A percentile compares a stretch with the other conserved stretches of the same genome.
These are phyloP conservation scores for Aelia acuminata DNA, from an alignment of 2,888 invertebrate species.

Conservation along the genomic window DNA sequence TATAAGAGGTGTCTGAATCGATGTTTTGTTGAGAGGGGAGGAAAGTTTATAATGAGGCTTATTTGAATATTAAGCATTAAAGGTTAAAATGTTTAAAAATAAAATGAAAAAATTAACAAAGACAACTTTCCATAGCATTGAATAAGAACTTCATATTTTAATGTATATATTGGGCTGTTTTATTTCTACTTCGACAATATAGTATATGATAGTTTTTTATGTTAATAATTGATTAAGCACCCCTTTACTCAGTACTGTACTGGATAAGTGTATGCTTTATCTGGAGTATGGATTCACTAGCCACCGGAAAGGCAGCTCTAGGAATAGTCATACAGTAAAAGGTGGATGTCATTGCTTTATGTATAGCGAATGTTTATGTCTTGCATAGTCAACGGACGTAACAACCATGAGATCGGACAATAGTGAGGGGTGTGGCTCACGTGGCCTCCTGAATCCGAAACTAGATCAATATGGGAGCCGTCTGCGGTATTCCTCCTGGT, in stretches of 20 bases:
- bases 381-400: neutral
- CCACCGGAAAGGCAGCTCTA: too few relatives aligned
- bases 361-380: neutral
- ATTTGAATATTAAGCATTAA: too few relatives aligned
- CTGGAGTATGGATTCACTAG: too few relatives aligned
- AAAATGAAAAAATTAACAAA: neutral
- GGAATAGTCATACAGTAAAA: neutral
- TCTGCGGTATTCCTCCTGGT: neutral
- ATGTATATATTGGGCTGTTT: neutral
- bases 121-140: neutral
- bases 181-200: neutral
- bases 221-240: neutral
- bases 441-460: slow-evolving; percentile 28
- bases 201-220: neutral
- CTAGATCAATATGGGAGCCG: slow-evolving; percentile 43
- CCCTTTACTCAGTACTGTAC: neutral
- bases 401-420: neutral
- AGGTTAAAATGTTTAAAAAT: neutral
- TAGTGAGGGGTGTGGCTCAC: neutral
- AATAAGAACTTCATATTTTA: neutral
- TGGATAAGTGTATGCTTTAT: neutral
- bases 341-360: neutral
- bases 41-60: too few relatives aligned
- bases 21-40: too few relatives aligned
- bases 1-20: too few relatives aligned